Evolutionary conservation across 2,888 invertebrate species (phyloP).

Genomic region (Nomada hirtipes): DNA sequence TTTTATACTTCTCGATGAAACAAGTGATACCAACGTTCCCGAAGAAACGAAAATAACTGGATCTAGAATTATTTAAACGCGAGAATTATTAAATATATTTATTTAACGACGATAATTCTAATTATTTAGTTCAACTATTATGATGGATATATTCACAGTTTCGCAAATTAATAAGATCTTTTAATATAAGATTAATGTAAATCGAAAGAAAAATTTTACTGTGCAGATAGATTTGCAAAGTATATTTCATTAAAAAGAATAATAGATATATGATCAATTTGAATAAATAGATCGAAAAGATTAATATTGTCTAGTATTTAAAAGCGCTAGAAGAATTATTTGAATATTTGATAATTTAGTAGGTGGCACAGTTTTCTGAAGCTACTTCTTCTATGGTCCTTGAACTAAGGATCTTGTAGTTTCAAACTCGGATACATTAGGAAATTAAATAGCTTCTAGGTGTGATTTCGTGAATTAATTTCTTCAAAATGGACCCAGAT

Average conservation of each 20-base stretch:
- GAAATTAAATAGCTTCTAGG: neutral
- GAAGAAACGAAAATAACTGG: neutral
- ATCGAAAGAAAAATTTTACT: neutral
- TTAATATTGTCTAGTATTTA: neutral
- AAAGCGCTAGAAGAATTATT: neutral
- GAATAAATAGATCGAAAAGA: neutral
- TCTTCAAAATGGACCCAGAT: conserved; percentile 42
- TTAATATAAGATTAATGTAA: neutral
- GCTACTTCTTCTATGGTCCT: neutral
- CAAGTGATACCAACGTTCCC: conserved; percentile 1
- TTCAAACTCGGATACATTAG: neutral
- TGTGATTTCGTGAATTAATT: neutral
- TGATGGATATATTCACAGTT: neutral
- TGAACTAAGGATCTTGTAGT: neutral
- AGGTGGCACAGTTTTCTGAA: neutral
- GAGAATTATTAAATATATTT: neutral
- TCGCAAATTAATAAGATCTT: neutral
- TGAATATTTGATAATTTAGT: neutral
- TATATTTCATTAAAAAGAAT: neutral
- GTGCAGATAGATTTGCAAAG: neutral
- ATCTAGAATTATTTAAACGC: neutral
- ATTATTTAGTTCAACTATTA: neutral
- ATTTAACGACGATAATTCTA: neutral
- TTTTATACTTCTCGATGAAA: conserved; percentile 24
- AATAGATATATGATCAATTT: neutral